phyloP scores from a whole-genome alignment of 2,888 invertebrate genomes.

The Thera obeliscata region DNA sequence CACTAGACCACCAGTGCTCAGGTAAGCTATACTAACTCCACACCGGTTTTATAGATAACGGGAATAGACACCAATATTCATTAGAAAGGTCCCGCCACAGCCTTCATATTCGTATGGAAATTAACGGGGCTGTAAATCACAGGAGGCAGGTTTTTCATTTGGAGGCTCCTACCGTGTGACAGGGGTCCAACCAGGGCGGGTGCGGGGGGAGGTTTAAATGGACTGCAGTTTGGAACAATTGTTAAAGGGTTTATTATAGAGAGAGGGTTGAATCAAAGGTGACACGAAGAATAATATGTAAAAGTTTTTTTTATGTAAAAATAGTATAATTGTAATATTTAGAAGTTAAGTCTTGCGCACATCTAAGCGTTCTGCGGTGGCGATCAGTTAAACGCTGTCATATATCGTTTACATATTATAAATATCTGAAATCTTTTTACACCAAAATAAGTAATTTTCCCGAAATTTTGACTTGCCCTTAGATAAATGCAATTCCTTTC shows the following conservation, averaged over 20 bases:
- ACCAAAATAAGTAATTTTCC: too few relatives aligned
- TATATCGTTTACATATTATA: too few relatives aligned
- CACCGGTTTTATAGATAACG: neutral
- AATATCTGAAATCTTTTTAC: too few relatives aligned
- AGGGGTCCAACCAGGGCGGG: conserved; percentile 20
- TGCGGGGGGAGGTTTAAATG: neutral
- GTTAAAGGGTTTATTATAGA: neutral
- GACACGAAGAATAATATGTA: neutral
- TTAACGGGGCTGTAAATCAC: conserved; percentile 65
- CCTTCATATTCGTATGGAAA: conserved; percentile 59
- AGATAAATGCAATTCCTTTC: too few relatives aligned
- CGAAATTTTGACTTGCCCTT: too few relatives aligned
- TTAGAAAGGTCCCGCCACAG: conserved; percentile 22
- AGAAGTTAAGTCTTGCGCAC: too few relatives aligned
- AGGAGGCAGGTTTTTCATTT: conserved; percentile 62
- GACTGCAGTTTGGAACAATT: neutral
- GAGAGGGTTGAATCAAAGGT: neutral
- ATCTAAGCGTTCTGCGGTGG: too few relatives aligned
- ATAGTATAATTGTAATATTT: too few relatives aligned
- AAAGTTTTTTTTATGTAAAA: too few relatives aligned
- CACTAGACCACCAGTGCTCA: neutral
- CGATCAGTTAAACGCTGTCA: too few relatives aligned
- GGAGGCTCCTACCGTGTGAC: conserved; percentile 36
- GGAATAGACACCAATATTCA: conserved; percentile 19
- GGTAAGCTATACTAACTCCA: neutral